Conservation (phyloP, 2,113 vertebrate genomes). For the Carettochelys insculpta region DNA sequence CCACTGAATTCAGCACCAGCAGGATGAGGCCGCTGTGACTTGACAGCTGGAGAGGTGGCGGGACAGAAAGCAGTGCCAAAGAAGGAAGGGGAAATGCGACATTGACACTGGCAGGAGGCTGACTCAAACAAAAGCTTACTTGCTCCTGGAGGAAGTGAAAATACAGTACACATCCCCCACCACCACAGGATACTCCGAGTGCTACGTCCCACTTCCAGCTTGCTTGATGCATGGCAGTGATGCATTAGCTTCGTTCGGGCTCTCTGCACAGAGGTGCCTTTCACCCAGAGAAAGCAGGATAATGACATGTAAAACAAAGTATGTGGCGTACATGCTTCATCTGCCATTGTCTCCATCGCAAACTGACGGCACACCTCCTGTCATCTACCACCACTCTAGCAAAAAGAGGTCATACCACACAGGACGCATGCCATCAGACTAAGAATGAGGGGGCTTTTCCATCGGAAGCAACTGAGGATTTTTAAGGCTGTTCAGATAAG, state of each 20-base stretch:
- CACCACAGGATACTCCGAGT: neutral
- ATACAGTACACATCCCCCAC: neutral
- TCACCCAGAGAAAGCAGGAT: neutral
- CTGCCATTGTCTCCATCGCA: neutral
- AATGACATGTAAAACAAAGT: neutral
- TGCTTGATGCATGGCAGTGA: neutral
- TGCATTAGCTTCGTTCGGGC: neutral
- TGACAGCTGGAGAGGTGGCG: too few species aligned
- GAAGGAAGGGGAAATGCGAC: neutral
- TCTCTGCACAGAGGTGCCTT: neutral
- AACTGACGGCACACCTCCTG: neutral
- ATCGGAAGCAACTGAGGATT: neutral
- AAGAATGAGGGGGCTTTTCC: neutral
- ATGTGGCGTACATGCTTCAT: neutral
- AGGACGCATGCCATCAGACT: neutral
- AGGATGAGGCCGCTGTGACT: too few species aligned
- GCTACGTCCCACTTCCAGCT: neutral
- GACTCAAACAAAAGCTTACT: neutral
- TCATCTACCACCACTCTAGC: neutral
- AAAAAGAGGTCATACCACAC: neutral
- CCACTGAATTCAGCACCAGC: too few species aligned
- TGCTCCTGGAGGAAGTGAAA: neutral
- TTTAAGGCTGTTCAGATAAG: neutral
- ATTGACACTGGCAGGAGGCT: neutral
- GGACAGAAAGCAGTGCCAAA: neutral